A percentile compares a stretch with the other conserved stretches of the same genome.
phyloP scores from a whole-genome alignment of 2,113 vertebrate species.

The Motacilla alba region DNA sequence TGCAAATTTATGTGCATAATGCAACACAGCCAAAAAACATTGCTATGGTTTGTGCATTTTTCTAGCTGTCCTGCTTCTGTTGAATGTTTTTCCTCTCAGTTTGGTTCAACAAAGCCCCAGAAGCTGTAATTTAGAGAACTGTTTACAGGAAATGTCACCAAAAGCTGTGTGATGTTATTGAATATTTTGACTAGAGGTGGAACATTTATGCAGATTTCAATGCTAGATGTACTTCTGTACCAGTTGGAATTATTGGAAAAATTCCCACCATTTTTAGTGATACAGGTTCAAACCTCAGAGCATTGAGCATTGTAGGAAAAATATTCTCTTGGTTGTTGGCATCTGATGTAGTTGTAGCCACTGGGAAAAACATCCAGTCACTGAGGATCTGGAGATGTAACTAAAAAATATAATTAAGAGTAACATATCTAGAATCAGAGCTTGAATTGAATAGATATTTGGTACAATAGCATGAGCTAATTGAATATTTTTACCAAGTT shows the following conservation, averaged over 20 bases:
- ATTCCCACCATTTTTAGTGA: neutral
- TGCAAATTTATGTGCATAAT: slow-evolving; percentile 21
- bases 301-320: neutral
- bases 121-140: neutral
- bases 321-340: neutral
- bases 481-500: neutral
- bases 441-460: neutral
- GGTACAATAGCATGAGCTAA: neutral
- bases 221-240: neutral
- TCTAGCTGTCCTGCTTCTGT: neutral
- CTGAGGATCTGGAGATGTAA: neutral
- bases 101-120: neutral
- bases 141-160: neutral
- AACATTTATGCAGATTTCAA: neutral
- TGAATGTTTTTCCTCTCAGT: neutral
- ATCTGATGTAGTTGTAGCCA: neutral
- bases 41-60: neutral
- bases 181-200: neutral
- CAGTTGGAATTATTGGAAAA: neutral
- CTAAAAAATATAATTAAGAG: neutral
- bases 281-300: neutral
- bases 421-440: neutral
- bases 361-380: neutral
- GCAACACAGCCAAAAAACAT: neutral
- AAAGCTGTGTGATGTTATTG: neutral